Evolutionary conservation across 2,113 vertebrate genomes (phyloP).

Genomic region (Pimephales promelas): DNA sequence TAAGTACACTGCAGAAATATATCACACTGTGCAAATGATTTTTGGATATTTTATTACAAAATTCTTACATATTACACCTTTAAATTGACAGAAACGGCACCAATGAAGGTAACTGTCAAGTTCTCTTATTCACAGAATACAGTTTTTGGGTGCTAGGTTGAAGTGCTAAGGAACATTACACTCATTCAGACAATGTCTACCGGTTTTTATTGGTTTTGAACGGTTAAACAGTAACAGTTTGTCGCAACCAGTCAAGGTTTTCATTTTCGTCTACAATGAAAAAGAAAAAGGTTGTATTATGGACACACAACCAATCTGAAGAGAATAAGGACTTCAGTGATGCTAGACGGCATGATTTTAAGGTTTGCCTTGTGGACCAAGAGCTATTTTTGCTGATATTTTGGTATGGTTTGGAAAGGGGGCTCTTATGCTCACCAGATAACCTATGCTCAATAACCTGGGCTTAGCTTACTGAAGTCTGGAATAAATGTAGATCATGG

Average conservation of each 20-base stretch:
- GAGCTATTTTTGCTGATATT: too few relatives aligned
- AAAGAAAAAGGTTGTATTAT: neutral
- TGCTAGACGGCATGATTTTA: neutral
- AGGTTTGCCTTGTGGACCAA: too few relatives aligned
- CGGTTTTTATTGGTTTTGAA: neutral
- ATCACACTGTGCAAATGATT: too few relatives aligned
- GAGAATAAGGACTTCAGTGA: neutral
- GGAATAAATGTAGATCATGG: neutral
- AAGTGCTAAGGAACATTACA: neutral
- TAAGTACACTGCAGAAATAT: too few relatives aligned
- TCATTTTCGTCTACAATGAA: neutral
- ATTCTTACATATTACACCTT: too few relatives aligned
- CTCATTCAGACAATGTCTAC: neutral
- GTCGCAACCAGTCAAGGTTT: neutral
- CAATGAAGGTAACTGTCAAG: neutral
- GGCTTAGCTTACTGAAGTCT: neutral
- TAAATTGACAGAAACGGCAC: neutral
- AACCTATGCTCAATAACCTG: too few relatives aligned
- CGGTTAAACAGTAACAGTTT: neutral
- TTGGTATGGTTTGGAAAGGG: too few relatives aligned
- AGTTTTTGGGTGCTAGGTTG: neutral
- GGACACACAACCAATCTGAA: neutral
- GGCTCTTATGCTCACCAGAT: too few relatives aligned
- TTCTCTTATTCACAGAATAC: neutral
- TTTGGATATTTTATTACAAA: too few relatives aligned